Evolutionary conservation across 2,888 invertebrate genomes (phyloP).

Genomic region (Proisotoma minuta): DNA sequence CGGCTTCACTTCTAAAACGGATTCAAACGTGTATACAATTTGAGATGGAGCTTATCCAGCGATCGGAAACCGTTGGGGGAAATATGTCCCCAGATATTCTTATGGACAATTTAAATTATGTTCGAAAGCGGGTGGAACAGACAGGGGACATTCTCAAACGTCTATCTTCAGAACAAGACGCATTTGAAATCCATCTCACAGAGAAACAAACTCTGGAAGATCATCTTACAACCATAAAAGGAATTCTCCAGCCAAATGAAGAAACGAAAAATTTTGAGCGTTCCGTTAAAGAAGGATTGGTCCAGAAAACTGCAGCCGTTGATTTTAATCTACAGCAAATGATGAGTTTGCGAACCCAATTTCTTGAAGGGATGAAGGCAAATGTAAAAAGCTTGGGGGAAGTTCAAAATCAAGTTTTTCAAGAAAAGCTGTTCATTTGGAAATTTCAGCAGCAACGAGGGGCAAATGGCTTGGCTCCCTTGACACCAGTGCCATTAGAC

Average conservation of each 20-base stretch:
- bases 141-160: slow-evolving; percentile 14
- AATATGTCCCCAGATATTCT: not conserved
- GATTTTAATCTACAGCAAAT: not conserved
- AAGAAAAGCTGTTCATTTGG: slow-evolving; percentile 23
- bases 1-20: not conserved
- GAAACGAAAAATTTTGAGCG: slow-evolving; percentile 19
- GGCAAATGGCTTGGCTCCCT: slow-evolving; percentile 23
- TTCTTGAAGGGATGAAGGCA: not conserved
- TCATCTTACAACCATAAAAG: slow-evolving; percentile 8
- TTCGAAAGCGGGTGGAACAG: slow-evolving; percentile 7
- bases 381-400: slow-evolving; percentile 4
- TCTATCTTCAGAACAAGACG: slow-evolving; percentile 21
- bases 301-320: not conserved
- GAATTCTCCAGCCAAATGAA: not conserved
- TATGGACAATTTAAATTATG: slow-evolving; percentile 18
- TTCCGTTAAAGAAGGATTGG: not conserved
- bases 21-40: not conserved
- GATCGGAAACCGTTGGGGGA: not conserved
- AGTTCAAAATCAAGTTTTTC: slow-evolving; percentile 21
- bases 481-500: slow-evolving; percentile 1
- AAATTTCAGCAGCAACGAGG: slow-evolving; percentile 35
- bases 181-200: slow-evolving; percentile 19
- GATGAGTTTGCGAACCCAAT: not conserved
- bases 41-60: not conserved
- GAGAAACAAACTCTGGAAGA: slow-evolving; percentile 22